Base-by-base conservation (phyloP, 1,140 invertebrate genomes). In the Caenorhabditis tropicalis region DNA sequence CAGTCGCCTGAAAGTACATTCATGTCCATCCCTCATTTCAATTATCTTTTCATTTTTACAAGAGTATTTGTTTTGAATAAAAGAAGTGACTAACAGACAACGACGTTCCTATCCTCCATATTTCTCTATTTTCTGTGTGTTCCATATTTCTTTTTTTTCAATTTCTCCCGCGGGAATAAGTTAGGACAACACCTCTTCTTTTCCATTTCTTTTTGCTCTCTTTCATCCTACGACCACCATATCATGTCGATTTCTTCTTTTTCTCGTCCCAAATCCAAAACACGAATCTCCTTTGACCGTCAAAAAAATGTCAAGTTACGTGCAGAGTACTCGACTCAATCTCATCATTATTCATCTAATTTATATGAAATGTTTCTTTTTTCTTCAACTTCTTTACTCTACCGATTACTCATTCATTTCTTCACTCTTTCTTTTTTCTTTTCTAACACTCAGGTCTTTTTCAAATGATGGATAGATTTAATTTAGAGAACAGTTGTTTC, bases 341-440 rank as follows among this genome's bases (percentile, higher is more conserved):
- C 49, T 58, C 53, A 58, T 58, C 21, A 58, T 58, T 58, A 58
- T 58, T 58, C 53, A 58, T n/a, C 53, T 31, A 27, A 58, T 58
- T 31, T 58, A 58, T 58, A 58, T 12, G 53, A 58, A 58, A 51
- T 7, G 19, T n/a, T 51, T 51, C 4, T 7, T 21, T 21, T 21
- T 51, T 16, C 21, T 21, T 51, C 49, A n/a, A n/a, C 49, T 51
- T n/a, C 49, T n/a, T n/a, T 51, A n/a, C 49, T 21, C 43, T 46
- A 12, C 43, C 21, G 10, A 58, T 58, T 58, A 58, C 53, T 58
- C 53, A 58, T 58, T 58, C 53, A 58, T 29, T 58, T 58, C 27
- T 58, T n/a, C 27, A 10, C 12, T 10, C 12, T 58, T 58, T 58
- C 53, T 29, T 58, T 27, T 58, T 9, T 7, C 12, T n/a, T 31